Evolutionary conservation across 1,140 invertebrate genomes (phyloP).

Genomic region (Zaprionus kolodkinae): DNA sequence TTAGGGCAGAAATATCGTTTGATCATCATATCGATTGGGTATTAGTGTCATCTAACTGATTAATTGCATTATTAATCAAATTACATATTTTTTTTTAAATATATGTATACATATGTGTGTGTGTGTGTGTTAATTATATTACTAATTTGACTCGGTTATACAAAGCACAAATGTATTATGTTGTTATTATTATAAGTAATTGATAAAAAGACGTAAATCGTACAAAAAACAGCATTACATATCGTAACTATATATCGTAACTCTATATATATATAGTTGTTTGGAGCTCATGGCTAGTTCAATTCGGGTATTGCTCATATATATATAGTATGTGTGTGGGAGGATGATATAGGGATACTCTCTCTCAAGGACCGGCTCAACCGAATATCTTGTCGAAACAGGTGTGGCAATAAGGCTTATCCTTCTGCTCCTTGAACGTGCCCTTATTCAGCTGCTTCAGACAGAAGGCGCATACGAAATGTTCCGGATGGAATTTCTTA

Average conservation of each 20-base stretch:
- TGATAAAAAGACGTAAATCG: slow-evolving; percentile 62
- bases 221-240: slow-evolving; percentile 67
- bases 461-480: slow-evolving; percentile 98
- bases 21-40: slow-evolving; percentile 62
- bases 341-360: neutral
- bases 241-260: slow-evolving; percentile 52
- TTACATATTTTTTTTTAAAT: slow-evolving; percentile 22
- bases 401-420: slow-evolving; percentile 98
- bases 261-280: slow-evolving; percentile 5
- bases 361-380: slow-evolving; percentile 84
- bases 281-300: slow-evolving; percentile 14
- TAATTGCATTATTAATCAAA: slow-evolving; percentile 43
- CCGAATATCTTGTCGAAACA: slow-evolving; percentile 99
- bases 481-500: slow-evolving; percentile 99
- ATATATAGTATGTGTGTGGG: neutral
- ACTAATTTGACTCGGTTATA: slow-evolving; percentile 82
- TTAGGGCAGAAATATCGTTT: slow-evolving; percentile 72
- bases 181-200: slow-evolving; percentile 56
- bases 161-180: slow-evolving; percentile 72
- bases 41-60: slow-evolving; percentile 73
- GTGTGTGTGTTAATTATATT: slow-evolving; percentile 69
- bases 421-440: slow-evolving; percentile 99
- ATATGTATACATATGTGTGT: slow-evolving; percentile 43
- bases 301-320: slow-evolving; percentile 2
- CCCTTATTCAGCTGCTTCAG: slow-evolving; percentile 98